Conservation (phyloP, 2,888 invertebrate species). For the Phaedon cochleariae region DNA sequence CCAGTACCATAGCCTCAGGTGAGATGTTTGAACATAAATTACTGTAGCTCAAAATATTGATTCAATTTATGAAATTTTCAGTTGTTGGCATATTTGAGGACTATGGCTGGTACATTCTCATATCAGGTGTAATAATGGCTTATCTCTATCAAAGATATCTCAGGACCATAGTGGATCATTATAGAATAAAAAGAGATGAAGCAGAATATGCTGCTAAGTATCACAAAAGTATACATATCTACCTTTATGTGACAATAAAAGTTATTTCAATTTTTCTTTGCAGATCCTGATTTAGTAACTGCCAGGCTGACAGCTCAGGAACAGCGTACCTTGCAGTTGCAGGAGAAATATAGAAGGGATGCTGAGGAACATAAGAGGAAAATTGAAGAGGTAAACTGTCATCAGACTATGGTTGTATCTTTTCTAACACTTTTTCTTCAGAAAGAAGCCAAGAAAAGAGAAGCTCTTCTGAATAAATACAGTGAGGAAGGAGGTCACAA, state of each 20-base stretch:
- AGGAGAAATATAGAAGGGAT: conserved; percentile 59
- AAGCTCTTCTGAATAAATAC: conserved; percentile 46
- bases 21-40: not conserved
- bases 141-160: conserved; percentile 56
- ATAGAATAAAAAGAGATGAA: conserved; percentile 56
- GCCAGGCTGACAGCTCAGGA: conserved; percentile 58
- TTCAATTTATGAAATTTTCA: too few relatives aligned
- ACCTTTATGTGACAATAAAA: too few relatives aligned
- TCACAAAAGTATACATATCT: conserved; percentile 59
- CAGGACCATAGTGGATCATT: conserved; percentile 52
- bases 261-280: conserved; percentile 27
- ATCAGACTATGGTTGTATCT: too few relatives aligned
- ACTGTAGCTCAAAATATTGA: too few relatives aligned
- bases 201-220: conserved; percentile 61
- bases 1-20: conserved; percentile 19
- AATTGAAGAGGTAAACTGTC: conserved; percentile 60
- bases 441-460: conserved; percentile 54
- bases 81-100: conserved; percentile 43
- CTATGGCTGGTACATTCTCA: conserved; percentile 61
- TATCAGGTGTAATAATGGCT: conserved; percentile 48
- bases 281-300: conserved; percentile 62
- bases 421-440: conserved; percentile 43
- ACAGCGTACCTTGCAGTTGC: conserved; percentile 58
- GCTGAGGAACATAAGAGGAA: conserved; percentile 55
- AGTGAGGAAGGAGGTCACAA: conserved; percentile 45